Percentiles rank a stretch among this genome's conserved stretches.
Evolutionary conservation across 2,888 invertebrate genomes (phyloP).

Genomic region (Nemapogon koenigi): DNA sequence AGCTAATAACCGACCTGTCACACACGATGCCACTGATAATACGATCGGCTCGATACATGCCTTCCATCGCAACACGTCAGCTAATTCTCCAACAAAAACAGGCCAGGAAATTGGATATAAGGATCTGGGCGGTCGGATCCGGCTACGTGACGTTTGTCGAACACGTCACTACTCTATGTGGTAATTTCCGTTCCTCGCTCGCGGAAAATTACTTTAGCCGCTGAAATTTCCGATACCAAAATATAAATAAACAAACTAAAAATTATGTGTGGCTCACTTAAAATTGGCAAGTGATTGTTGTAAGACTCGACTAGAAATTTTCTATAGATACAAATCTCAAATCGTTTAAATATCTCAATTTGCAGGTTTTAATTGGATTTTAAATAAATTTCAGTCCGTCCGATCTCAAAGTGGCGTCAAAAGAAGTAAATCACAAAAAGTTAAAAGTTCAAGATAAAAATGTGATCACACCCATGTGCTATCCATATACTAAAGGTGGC

Average conservation of each 20-base stretch:
- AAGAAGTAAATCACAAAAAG: too few species aligned
- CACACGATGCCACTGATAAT: constrained; percentile 20
- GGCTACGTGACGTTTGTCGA: constrained; percentile 64
- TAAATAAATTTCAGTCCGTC: too few species aligned
- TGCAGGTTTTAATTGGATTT: too few species aligned
- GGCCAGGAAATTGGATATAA: constrained; percentile 61
- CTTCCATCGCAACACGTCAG: constrained; percentile 55
- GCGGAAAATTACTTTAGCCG: constrained; percentile 63
- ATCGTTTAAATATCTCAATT: too few species aligned
- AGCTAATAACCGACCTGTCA: constrained; percentile 5
- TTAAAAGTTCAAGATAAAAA: too few species aligned
- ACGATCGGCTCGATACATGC: constrained; percentile 26
- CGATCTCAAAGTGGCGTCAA: too few species aligned
- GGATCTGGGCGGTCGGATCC: constrained; percentile 57
- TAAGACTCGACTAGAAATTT: too few species aligned
- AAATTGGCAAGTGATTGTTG: too few species aligned
- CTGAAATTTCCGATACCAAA: constrained; percentile 56
- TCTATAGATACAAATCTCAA: too few species aligned
- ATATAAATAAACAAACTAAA: constrained; percentile 46
- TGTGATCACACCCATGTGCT: too few species aligned
- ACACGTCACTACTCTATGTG: constrained; percentile 63
- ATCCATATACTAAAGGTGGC: too few species aligned
- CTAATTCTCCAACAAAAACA: constrained; percentile 64
- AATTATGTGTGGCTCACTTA: too few species aligned
- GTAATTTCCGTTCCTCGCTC: constrained; percentile 60